Percentiles rank a stretch among this genome's conserved stretches.
phyloP scores from a whole-genome alignment of 1,140 invertebrate genomes.

The Chlorops oryzae region DNA sequence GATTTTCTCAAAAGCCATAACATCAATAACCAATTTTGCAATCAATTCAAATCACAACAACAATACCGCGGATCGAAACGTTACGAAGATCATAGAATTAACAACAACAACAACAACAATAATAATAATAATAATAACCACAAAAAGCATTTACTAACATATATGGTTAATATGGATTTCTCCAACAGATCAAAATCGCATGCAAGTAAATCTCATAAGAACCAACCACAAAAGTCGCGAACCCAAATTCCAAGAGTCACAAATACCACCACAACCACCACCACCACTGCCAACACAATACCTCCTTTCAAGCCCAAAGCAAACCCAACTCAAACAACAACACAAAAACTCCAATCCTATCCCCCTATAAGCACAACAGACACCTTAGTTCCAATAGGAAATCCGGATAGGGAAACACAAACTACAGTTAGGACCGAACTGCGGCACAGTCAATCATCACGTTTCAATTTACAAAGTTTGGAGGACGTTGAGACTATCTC shows the following conservation, averaged over 20 bases:
- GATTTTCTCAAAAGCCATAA: no score
- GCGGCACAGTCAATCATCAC: no score
- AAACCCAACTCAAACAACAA: conserved; percentile 2
- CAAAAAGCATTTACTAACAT: conserved; percentile 31
- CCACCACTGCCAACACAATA: conserved; percentile 9
- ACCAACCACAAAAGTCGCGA: conserved; percentile 24
- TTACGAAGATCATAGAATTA: neutral
- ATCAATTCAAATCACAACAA: no score
- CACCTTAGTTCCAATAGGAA: no score
- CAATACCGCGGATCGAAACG: neutral
- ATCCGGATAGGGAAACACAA: no score
- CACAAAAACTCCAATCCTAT: neutral
- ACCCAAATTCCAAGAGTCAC: no score
- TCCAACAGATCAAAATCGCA: conserved; percentile 46
- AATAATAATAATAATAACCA: conserved; percentile 6
- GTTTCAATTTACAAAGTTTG: conserved; percentile 14
- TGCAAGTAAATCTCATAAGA: conserved; percentile 36
- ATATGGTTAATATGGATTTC: conserved; percentile 26
- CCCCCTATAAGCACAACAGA: no score
- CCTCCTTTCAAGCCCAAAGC: neutral
- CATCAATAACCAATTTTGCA: no score
- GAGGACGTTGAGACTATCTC: conserved; percentile 27
- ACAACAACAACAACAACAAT: neutral
- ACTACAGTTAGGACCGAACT: no score
- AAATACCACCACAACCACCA: conserved; percentile 14